Evolutionary conservation across 2,888 invertebrate species (phyloP).

Genomic region (Tinea trinotella): DNA sequence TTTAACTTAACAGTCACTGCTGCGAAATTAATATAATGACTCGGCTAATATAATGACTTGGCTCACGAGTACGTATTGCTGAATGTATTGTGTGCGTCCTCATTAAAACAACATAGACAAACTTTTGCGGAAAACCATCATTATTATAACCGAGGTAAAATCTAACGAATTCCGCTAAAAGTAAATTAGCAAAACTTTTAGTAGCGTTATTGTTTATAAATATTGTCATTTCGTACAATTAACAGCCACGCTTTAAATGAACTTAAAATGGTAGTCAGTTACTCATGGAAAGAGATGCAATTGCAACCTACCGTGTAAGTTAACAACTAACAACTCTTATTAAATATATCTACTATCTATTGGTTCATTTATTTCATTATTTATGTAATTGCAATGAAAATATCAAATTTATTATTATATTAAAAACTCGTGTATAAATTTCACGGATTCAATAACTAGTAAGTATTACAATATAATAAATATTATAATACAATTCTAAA

Average conservation of each 20-base stretch:
- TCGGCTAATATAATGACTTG: too few relatives aligned
- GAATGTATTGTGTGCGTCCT: background rate
- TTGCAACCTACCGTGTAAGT: too few relatives aligned
- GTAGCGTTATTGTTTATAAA: background rate
- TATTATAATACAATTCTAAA: conserved; percentile 12
- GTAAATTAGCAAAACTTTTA: background rate
- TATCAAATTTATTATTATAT: too few relatives aligned
- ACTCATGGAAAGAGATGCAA: too few relatives aligned
- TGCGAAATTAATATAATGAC: background rate
- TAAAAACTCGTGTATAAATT: background rate
- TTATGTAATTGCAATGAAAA: too few relatives aligned
- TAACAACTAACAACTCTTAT: too few relatives aligned
- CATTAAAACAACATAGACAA: background rate
- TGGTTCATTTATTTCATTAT: too few relatives aligned
- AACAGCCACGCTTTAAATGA: background rate
- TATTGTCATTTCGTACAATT: background rate
- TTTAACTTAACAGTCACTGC: background rate
- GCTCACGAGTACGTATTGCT: background rate
- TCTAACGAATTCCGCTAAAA: background rate
- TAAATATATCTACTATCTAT: too few relatives aligned
- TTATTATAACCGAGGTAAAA: background rate
- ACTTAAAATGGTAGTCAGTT: background rate
- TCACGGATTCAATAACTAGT: background rate
- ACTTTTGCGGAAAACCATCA: background rate
- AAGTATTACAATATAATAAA: background rate